A percentile compares a stretch with the other conserved stretches of the same genome.
Evolutionary conservation across 1,140 invertebrate species (phyloP).

Genomic region (Phocides pigmalion): DNA sequence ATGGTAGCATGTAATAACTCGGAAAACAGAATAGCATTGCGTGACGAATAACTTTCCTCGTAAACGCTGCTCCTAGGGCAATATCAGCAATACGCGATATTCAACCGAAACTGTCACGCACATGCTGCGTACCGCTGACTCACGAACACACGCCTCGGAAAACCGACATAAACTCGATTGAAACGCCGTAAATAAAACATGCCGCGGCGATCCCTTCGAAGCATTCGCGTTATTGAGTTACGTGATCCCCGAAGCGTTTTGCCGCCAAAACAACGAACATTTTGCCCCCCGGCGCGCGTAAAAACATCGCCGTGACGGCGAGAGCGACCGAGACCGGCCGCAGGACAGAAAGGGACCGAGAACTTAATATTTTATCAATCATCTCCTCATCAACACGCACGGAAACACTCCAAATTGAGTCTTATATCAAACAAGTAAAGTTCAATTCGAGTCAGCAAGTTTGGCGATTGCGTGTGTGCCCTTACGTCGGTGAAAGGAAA

Average conservation of each 20-base stretch:
- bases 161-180: constrained; percentile 73
- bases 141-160: constrained; percentile 55
- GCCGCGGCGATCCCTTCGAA: constrained; percentile 69
- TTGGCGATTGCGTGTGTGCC: constrained; percentile 78
- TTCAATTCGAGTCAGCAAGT: constrained; percentile 42
- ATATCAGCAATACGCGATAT: constrained; percentile 44
- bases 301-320: constrained; percentile 68
- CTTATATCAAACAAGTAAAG: constrained; percentile 39
- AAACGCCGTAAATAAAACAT: constrained; percentile 83
- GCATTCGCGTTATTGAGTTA: constrained; percentile 81
- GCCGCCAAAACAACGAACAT: constrained; percentile 82
- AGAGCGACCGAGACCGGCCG: constrained; percentile 60
- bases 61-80: constrained; percentile 14
- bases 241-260: constrained; percentile 79
- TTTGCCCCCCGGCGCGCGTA: constrained; percentile 81
- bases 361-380: constrained; percentile 80
- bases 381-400: constrained; percentile 65
- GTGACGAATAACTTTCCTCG: constrained; percentile 30
- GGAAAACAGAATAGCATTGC: constrained; percentile 28
- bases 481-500: constrained; percentile 83
- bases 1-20: constrained; percentile 11
- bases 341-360: constrained; percentile 68
- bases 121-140: constrained; percentile 61
- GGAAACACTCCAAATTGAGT: constrained; percentile 38
- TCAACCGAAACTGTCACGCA: constrained; percentile 58